Conservation (phyloP, 2,113 vertebrate species). For the Hippoglossus stenolepis region DNA sequence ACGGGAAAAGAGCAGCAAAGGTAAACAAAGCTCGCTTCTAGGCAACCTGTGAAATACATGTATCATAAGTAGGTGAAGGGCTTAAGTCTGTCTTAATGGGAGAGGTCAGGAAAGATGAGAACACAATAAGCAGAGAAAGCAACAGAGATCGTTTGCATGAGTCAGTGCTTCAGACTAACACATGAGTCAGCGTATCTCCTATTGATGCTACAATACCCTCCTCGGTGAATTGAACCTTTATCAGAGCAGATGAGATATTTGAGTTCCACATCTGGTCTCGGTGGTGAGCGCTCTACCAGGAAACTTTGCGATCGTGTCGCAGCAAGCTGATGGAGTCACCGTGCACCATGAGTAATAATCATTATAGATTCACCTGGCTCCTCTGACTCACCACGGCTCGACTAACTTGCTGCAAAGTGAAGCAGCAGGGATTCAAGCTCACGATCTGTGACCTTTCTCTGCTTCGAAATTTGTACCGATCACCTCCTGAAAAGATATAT, state of each 20-base stretch:
- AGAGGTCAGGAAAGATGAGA: too few relatives aligned
- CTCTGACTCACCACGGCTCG: background rate
- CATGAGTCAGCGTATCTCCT: constrained; percentile 38
- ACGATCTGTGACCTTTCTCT: too few relatives aligned
- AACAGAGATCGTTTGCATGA: too few relatives aligned
- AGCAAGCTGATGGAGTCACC: constrained; percentile 18
- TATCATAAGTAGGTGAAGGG: too few relatives aligned
- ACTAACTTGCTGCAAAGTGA: too few relatives aligned
- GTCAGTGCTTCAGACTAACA: constrained; percentile 14
- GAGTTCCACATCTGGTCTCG: constrained; percentile 9
- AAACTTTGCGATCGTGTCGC: constrained; percentile 28
- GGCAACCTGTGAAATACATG: too few relatives aligned
- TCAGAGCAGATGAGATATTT: constrained; percentile 12
- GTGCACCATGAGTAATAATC: constrained; percentile 35
- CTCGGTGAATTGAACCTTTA: constrained; percentile 5
- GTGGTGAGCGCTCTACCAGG: background rate
- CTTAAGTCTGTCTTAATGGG: too few relatives aligned
- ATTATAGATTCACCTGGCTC: constrained; percentile 5
- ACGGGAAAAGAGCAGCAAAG: too few relatives aligned
- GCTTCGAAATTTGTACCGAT: too few relatives aligned
- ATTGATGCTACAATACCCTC: constrained; percentile 16
- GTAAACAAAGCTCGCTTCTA: too few relatives aligned
- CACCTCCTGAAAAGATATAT: too few relatives aligned
- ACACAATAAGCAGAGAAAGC: too few relatives aligned
- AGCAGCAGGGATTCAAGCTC: background rate